phyloP scores from a whole-genome alignment of 2,888 invertebrate genomes.

The Drosophila robusta region DNA sequence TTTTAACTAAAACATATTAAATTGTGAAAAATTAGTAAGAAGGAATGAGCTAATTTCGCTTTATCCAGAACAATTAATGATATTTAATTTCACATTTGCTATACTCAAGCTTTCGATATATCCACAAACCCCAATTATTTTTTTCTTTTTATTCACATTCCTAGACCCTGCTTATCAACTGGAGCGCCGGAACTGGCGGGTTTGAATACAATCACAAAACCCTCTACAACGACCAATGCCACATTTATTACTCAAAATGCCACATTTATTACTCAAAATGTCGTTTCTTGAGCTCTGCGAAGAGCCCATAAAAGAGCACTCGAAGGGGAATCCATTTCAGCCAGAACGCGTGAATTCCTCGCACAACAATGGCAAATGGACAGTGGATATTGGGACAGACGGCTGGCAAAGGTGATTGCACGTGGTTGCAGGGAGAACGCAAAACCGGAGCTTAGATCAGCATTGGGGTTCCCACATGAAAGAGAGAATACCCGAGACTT shows the following conservation, averaged over 20 bases:
- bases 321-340: constrained; percentile 35
- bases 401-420: constrained; percentile 13
- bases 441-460: constrained; percentile 30
- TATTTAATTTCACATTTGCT: no score
- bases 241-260: constrained; percentile 22
- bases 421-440: constrained; percentile 22
- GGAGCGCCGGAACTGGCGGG: constrained; percentile 8
- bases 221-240: constrained; percentile 7
- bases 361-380: constrained; percentile 18
- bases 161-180: constrained; percentile 8
- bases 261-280: constrained; percentile 25
- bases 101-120: no score
- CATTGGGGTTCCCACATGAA: constrained; percentile 32
- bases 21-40: no score
- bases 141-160: constrained; percentile 2
- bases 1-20: no score
- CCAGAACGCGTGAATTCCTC: constrained; percentile 10
- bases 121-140: neutral
- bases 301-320: constrained; percentile 57
- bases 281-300: constrained; percentile 18
- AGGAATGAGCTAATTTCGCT: no score
- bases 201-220: neutral
- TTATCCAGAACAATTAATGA: no score
- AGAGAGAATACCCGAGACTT: constrained; percentile 10
- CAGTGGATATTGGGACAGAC: constrained; percentile 1